These are phyloP conservation scores for Cataglyphis cursor DNA, from an alignment of 2,888 invertebrate species.

Conservation along the genomic window DNA sequence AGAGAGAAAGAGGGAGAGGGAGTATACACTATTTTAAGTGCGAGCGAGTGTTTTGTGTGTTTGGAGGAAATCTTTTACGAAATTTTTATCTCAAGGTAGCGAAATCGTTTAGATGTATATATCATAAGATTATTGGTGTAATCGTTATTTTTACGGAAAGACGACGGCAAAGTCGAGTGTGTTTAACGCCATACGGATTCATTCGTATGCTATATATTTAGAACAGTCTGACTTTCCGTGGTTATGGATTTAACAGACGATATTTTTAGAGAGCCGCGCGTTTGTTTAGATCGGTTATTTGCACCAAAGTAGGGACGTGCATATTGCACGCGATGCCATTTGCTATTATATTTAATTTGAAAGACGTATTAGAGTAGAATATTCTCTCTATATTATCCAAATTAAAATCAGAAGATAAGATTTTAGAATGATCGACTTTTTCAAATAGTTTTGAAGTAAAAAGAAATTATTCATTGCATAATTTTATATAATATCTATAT, in stretches of 20 bases:
- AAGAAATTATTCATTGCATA: not conserved
- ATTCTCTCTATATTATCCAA: not conserved
- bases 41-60: not conserved
- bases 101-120: not conserved
- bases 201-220: conserved; percentile 16
- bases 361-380: not conserved
- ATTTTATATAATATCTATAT: too few relatives aligned
- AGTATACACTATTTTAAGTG: not conserved
- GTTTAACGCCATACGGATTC: conserved; percentile 11
- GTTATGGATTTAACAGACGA: conserved; percentile 40
- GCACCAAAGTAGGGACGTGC: conserved; percentile 74
- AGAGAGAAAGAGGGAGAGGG: not conserved
- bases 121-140: not conserved
- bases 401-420: not conserved
- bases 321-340: conserved; percentile 39
- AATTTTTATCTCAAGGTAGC: not conserved
- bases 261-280: conserved; percentile 79
- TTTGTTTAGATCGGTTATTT: conserved; percentile 83
- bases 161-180: conserved; percentile 4
- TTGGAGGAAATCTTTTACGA: not conserved
- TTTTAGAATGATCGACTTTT: not conserved
- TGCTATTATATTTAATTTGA: not conserved
- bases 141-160: conserved; percentile 41
- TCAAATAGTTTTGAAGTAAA: not conserved
- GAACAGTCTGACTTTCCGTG: conserved; percentile 33